Evolutionary conservation across 2,113 vertebrate species (phyloP), one percentile per base, ranked within the genome.

Genomic region (Turnix velox): DNA sequence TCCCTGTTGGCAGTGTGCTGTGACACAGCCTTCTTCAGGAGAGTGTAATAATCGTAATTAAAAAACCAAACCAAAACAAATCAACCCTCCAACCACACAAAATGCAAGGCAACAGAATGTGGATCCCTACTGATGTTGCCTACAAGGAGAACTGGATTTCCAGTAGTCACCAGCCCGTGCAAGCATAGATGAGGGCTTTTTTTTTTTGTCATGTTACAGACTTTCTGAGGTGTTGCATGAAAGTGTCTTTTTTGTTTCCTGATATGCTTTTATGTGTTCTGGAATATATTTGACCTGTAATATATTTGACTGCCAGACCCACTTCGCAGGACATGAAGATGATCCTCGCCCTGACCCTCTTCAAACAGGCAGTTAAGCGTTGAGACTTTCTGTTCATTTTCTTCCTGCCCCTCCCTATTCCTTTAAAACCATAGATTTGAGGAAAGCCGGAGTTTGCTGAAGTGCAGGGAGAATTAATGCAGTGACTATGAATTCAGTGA

Each of bases 361-460:
- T 13, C 51, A 8, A 17, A 8, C 10, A 30, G 61, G 24, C 30
- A 14, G 17, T 55, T 25, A 31, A 59, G 31, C 39, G 61, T 12
- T 10, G 35, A 87, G 78, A 79, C 63, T 75, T 81, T 61, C 52
- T 45, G 25, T 57, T 91, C 7, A 0, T 23, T 72, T 31, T 82
- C 73, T 84, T 94, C 86, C 80, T 76, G 71, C 84, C 84, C n/a
- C 74, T 92, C 94, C 92, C 49, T 48, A 42, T 94, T 88, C 69
- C 78, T 95, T 75, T 24, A 1, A 24, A 67, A 67, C 2, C 5
- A 0, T 12, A 43, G 30, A 54, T 0, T 27, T 52, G 16, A 20
- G 74, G 61, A 55, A 18, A 74, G 65, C 57, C 65, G 9, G 8
- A 5, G 49, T 52, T 45, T 9, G 68, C 83, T 27, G 48, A 33